Percentiles rank a stretch among this genome's conserved stretches.
Evolutionary conservation across 2,797 vertebrate species (phyloP).

Genomic region (Xerus rutilus): DNA sequence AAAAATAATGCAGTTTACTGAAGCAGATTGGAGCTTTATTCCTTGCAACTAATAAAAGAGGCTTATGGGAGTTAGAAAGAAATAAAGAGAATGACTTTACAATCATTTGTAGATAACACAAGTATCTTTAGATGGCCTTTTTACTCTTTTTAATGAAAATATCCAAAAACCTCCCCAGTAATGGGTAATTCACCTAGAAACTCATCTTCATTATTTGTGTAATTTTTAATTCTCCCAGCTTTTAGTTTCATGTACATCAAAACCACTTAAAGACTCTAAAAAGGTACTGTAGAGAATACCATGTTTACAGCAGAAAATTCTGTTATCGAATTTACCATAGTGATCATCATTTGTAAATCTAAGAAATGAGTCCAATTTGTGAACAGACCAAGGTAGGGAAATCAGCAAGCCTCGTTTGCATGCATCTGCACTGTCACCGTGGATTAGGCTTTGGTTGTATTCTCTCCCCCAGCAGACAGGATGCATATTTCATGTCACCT

Average conservation of each 20-base stretch:
- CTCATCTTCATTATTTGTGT: constrained; percentile 79
- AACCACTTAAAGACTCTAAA: constrained; percentile 76
- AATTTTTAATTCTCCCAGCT: constrained; percentile 80
- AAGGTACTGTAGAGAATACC: constrained; percentile 70
- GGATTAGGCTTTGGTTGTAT: constrained; percentile 9
- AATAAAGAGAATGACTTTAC: constrained; percentile 79
- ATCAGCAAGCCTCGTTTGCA: neutral
- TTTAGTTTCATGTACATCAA: constrained; percentile 82
- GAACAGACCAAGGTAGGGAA: constrained; percentile 35
- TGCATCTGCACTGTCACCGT: neutral
- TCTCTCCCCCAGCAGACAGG: constrained; percentile 14
- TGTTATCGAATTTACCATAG: constrained; percentile 77
- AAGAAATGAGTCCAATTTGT: constrained; percentile 72
- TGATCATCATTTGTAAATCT: constrained; percentile 75
- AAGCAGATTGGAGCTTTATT: constrained; percentile 71
- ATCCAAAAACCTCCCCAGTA: constrained; percentile 73
- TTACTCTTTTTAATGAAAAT: constrained; percentile 82
- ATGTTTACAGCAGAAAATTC: constrained; percentile 74
- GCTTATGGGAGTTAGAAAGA: constrained; percentile 75
- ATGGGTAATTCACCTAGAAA: constrained; percentile 80
- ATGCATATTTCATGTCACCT: constrained; percentile 55
- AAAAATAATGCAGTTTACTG: constrained; percentile 76
- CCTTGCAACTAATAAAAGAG: constrained; percentile 79
- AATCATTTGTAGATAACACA: constrained; percentile 65
- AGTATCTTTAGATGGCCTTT: constrained; percentile 74